These are phyloP conservation scores for Leptonema lineaticorne DNA, from an alignment of 1,140 invertebrate genomes.

Conservation along the genomic window DNA sequence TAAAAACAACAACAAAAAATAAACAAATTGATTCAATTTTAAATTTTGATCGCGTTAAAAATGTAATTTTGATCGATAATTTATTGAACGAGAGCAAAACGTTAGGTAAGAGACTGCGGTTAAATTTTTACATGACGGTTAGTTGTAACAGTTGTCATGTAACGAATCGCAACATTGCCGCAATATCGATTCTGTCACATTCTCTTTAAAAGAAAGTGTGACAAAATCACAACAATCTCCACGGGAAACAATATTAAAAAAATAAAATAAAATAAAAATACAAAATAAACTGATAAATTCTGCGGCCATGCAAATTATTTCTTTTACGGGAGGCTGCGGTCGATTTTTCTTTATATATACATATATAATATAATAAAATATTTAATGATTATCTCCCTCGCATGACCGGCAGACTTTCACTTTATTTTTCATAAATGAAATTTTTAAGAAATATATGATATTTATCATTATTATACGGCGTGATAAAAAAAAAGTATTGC, in stretches of 20 bases:
- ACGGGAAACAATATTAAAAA: not conserved
- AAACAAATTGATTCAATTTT: too few relatives aligned
- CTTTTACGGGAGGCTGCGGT: constrained; percentile 12
- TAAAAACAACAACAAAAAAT: too few relatives aligned
- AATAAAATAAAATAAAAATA: not conserved
- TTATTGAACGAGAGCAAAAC: not conserved
- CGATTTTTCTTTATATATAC: too few relatives aligned
- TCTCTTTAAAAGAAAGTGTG: constrained; percentile 32
- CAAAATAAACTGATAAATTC: not conserved
- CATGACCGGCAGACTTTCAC: too few relatives aligned
- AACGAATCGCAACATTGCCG: constrained; percentile 25
- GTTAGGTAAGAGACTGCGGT: constrained; percentile 11
- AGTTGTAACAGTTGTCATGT: constrained; percentile 26
- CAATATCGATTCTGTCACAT: constrained; percentile 25
- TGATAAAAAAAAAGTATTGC: too few relatives aligned
- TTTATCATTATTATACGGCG: too few relatives aligned
- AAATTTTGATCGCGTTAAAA: too few relatives aligned
- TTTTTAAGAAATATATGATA: too few relatives aligned
- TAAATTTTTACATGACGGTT: not conserved
- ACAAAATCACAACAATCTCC: constrained; percentile 28
- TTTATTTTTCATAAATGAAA: too few relatives aligned
- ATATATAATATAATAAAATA: too few relatives aligned
- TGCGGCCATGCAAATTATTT: constrained; percentile 23
- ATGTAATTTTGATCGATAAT: too few relatives aligned
- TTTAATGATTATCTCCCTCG: too few relatives aligned